These are phyloP conservation scores for Palloptera scutellata DNA, from an alignment of 2,888 invertebrate species.

Conservation along the genomic window DNA sequence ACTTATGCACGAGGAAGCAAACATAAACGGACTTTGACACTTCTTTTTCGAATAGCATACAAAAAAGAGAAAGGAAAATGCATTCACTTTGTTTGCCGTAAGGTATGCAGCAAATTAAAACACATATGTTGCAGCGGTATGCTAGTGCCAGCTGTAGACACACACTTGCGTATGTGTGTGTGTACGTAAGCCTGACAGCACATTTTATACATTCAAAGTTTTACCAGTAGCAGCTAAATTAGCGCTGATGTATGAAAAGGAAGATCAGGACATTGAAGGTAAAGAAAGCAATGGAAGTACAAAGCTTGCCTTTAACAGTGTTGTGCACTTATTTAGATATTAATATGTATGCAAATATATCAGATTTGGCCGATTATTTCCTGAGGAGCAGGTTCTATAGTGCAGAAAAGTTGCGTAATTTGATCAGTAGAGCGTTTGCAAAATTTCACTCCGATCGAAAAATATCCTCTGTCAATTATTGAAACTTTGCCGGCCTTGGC, in stretches of 20 bases:
- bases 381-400: too few species aligned
- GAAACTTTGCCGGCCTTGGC: too few species aligned
- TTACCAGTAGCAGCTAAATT: neutral
- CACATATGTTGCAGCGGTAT: slow-evolving; percentile 25
- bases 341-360: too few species aligned
- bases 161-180: slow-evolving; percentile 13
- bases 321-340: too few species aligned
- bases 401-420: too few species aligned
- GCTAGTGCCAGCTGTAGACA: slow-evolving; percentile 40
- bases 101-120: slow-evolving; percentile 59
- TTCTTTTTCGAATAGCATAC: neutral
- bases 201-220: neutral
- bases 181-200: slow-evolving; percentile 9
- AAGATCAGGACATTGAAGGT: too few species aligned
- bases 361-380: too few species aligned
- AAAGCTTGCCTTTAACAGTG: too few species aligned
- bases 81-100: slow-evolving; percentile 43
- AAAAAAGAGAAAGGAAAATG: neutral
- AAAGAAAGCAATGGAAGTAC: too few species aligned
- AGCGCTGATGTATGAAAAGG: neutral
- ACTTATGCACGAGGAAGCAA: slow-evolving; percentile 29
- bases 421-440: too few species aligned
- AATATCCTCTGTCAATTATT: too few species aligned
- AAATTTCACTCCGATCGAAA: too few species aligned
- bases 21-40: slow-evolving; percentile 32